Evolutionary conservation across 1,140 invertebrate species (phyloP).

Genomic region (Macrotrachela quadricornifera): DNA sequence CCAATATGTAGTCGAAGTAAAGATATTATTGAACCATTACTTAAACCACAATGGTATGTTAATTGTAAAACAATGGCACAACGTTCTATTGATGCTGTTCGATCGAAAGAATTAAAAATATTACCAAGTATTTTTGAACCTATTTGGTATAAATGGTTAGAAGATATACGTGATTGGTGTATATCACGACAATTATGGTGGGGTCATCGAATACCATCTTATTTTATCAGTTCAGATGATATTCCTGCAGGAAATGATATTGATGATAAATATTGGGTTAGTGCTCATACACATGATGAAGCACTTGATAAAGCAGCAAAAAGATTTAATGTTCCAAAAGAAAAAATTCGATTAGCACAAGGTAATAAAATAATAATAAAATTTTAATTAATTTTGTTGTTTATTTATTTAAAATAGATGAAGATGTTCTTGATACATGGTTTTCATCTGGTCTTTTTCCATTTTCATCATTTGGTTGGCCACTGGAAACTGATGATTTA

Average conservation of each 20-base stretch:
- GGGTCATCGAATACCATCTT: constrained; percentile 95
- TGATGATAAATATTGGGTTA: constrained; percentile 67
- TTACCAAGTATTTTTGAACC: constrained; percentile 74
- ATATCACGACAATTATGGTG: constrained; percentile 95
- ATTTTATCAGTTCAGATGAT: constrained; percentile 25
- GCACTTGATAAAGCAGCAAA: constrained; percentile 52
- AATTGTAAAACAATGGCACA: constrained; percentile 35
- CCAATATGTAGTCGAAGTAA: constrained; percentile 84
- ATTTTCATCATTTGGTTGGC: constrained; percentile 93
- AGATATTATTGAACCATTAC: constrained; percentile 83
- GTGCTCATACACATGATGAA: constrained; percentile 57
- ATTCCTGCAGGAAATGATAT: constrained; percentile 12
- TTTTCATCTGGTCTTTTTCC: constrained; percentile 76
- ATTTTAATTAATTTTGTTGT: too few relatives aligned
- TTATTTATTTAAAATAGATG: constrained; percentile 36
- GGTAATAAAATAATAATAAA: too few relatives aligned
- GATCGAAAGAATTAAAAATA: constrained; percentile 60
- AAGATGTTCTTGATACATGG: constrained; percentile 94
- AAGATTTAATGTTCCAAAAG: too few relatives aligned
- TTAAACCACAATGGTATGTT: constrained; percentile 89
- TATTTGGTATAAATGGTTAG: constrained; percentile 89
- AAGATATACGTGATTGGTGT: constrained; percentile 76
- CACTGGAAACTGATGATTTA: constrained; percentile 41
- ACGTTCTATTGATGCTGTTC: constrained; percentile 47
- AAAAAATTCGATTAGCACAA: too few relatives aligned